These are phyloP conservation scores for Tillus elongatus DNA, from an alignment of 2,888 invertebrate genomes.

Conservation along the genomic window DNA sequence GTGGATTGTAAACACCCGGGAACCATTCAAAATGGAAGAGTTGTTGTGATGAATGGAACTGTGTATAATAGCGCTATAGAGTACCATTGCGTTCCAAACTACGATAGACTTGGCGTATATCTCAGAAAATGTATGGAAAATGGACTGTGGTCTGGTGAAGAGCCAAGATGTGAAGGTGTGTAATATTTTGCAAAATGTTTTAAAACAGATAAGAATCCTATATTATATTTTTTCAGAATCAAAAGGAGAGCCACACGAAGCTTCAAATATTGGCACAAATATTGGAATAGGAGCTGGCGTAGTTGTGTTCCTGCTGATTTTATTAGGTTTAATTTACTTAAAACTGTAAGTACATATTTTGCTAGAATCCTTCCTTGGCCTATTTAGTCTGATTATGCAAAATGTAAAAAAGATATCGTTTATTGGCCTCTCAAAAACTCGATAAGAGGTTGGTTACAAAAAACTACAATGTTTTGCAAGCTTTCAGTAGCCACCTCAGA, in stretches of 20 bases:
- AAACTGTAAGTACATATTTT: constrained; percentile 57
- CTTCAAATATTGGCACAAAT: constrained; percentile 64
- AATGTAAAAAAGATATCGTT: no score
- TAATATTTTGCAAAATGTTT: no score
- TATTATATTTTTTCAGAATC: constrained; percentile 41
- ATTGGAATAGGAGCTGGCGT: constrained; percentile 79
- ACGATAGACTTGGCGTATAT: constrained; percentile 71
- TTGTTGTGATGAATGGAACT: constrained; percentile 76
- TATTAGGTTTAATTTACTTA: constrained; percentile 71
- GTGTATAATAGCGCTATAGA: constrained; percentile 81
- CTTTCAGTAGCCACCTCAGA: no score
- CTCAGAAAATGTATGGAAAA: constrained; percentile 75
- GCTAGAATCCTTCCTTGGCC: not conserved
- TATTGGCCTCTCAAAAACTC: no score
- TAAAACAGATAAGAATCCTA: constrained; percentile 5
- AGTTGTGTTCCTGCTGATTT: constrained; percentile 66
- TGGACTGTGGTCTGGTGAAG: constrained; percentile 79
- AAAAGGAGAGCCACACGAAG: constrained; percentile 61
- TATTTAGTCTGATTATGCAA: no score
- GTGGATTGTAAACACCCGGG: constrained; percentile 77
- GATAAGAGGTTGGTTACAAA: no score
- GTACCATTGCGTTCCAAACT: constrained; percentile 82
- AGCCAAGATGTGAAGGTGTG: constrained; percentile 70
- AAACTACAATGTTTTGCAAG: no score
- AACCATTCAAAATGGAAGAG: constrained; percentile 73